Base-by-base conservation (phyloP, 2,888 invertebrate species). In the Eumerus sabulonum region DNA sequence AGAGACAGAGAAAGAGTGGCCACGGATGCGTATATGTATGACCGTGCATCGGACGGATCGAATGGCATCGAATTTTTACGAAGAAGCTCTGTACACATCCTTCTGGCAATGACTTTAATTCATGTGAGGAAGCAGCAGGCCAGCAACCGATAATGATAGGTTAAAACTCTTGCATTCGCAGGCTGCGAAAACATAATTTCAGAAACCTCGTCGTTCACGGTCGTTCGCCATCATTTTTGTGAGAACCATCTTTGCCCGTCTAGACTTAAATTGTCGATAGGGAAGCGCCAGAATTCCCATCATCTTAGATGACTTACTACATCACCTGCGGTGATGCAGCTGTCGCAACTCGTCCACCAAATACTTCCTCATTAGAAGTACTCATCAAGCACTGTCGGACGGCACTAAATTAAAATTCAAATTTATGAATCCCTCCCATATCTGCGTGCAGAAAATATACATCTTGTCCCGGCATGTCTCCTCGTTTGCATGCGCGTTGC, bases 361-460 rank as follows among this genome's bases (percentile, higher is more conserved):
- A n/a, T 59, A 66, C 53, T 73, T 73, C 47, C 73, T 59, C 40
- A 67, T 73, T 67, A 60, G 59, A 14, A 12, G 19, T 40, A n/a
- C 14, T 44, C 47, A 47, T 35, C 54, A 17, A 67, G 40, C 44
- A 60, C 44, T 53, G 66, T 53, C 59, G 59, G 64, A 51, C 50
- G 47, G 56, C 47, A 35, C 63, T 76, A 64, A 71, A 67, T 59
- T 54, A 67, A 67, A 67, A 60, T 71, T 54, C 12, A 56, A 71
- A 76, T 76, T 76, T 76, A 76, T 64, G 59, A 64, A 64, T 57
- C 53, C 59, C 57, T 71, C 51, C 27, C 44, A 63, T 44, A 53
- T 59, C 53, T 48, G 71, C 59, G 53, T 48, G 71, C 51, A 51
- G 51, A 76, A 50, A 47, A 54, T 59, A 36, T 64, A 64, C 76